Evolutionary conservation across 2,888 invertebrate species (phyloP), one percentile per base, ranked within the genome.

Genomic region (Teinopalpus imperialis): DNA sequence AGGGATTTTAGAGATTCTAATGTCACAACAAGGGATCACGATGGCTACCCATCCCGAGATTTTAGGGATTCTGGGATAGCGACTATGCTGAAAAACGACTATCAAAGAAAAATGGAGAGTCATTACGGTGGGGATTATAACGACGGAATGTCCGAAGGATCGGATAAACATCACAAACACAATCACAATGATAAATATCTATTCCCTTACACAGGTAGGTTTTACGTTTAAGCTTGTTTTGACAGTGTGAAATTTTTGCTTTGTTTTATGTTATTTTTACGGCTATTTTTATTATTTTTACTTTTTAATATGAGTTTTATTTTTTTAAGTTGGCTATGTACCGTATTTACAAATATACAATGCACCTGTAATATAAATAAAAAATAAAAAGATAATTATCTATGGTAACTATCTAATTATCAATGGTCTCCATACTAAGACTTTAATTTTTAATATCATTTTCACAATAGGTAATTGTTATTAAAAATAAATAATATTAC

Each of bases 101-200:
- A 89, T 56, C 89, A 89, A 42, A 77, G 89, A 45, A 88, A 89
- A 47, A 80, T 87, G 63, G 89, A 89, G 40, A 67, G 81, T 13
- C 82, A 85, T 29, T 87, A 83, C 40, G 80, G 69, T 0, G 69
- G 65, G 0, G 92, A 92, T n/a, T 91, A 90, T 52, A 89, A 81
- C 7, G 94, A 93, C 55, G 85, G 93, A 20, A 90, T 92, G 82
- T 93, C 93, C 0, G 93, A 94, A 59, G 90, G 92, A 0, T 93
- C 93, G 0, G 94, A 94, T 34, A 93, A 93, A 58, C 93, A 94
- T 62, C 92, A 91, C 55, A 70, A 92, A 6, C 92, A 92, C 46
- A n/a, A n/a, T n/a, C n/a, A n/a, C n/a, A n/a, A n/a, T n/a, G 96
- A 96, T 61, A 94, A 94, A 89, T 96, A 96, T 76, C 87, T 94